phyloP scores from a whole-genome alignment of 2,888 invertebrate species.

The Drosophila robusta region DNA sequence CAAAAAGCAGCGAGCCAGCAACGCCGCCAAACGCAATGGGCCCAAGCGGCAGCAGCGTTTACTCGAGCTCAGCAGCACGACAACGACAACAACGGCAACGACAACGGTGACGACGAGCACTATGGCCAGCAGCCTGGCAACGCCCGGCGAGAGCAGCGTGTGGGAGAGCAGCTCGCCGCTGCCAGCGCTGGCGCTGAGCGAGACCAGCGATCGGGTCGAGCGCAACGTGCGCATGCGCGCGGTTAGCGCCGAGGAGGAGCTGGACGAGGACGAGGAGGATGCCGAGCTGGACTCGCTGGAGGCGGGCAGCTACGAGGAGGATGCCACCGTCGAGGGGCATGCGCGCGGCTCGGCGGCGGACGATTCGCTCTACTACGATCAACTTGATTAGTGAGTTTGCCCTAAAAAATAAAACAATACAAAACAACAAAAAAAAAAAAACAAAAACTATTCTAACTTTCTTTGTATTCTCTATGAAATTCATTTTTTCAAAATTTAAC shows the following conservation, averaged over 20 bases:
- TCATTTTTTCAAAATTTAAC: conserved; percentile 27
- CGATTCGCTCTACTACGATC: conserved; percentile 83
- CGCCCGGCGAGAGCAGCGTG: conserved; percentile 29
- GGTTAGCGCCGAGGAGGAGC: conserved; percentile 59
- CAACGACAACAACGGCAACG: conserved; percentile 17
- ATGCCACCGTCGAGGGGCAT: conserved; percentile 62
- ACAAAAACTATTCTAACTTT: conserved; percentile 32
- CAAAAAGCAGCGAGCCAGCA: conserved; percentile 48
- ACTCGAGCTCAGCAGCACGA: conserved; percentile 26
- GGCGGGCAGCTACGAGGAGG: conserved; percentile 77
- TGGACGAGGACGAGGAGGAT: conserved; percentile 52
- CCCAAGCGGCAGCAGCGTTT: conserved; percentile 37
- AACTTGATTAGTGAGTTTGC: conserved; percentile 84
- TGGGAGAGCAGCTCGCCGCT: conserved; percentile 72
- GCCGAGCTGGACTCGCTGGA: conserved; percentile 45
- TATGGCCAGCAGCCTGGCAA: conserved; percentile 58
- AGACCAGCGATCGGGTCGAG: conserved; percentile 82
- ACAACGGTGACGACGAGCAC: conserved; percentile 51
- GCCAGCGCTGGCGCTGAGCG: conserved; percentile 67
- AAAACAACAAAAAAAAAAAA: conserved; percentile 15
- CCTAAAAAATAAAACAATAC: conserved; percentile 23
- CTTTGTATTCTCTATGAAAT: not conserved
- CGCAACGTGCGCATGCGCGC: conserved; percentile 75
- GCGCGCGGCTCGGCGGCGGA: conserved; percentile 74
- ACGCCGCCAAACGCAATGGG: conserved; percentile 57